These are phyloP conservation scores for Autographa gamma DNA, from an alignment of 2,888 invertebrate genomes.

Conservation along the genomic window DNA sequence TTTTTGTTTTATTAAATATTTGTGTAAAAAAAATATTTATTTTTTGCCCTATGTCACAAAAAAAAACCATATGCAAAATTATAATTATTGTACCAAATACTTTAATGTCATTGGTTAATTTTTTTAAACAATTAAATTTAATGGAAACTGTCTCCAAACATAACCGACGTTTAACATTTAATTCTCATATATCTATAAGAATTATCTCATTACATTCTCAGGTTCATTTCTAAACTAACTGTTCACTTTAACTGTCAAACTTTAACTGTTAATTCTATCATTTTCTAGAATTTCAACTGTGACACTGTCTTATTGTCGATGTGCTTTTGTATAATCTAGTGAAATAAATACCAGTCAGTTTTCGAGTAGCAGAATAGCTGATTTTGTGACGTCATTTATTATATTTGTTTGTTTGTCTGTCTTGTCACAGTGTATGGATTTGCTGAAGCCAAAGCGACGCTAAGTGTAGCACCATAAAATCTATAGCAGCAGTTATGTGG, in stretches of 20 bases:
- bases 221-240: conserved; percentile 37
- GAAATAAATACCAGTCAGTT: conserved; percentile 36
- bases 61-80: too few species aligned
- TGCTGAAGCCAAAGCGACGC: conserved; percentile 16
- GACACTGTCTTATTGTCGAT: conserved; percentile 50
- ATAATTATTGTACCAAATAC: too few species aligned
- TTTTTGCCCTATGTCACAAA: too few species aligned
- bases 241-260: conserved; percentile 44
- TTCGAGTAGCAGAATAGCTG: conserved; percentile 29
- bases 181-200: conserved; percentile 41
- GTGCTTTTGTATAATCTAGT: conserved; percentile 44
- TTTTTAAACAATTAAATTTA: too few species aligned
- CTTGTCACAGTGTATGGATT: neutral
- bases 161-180: conserved; percentile 27
- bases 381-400: conserved; percentile 7
- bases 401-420: neutral
- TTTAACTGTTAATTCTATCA: conserved; percentile 31
- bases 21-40: too few species aligned
- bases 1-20: too few species aligned
- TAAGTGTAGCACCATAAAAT: conserved; percentile 44
- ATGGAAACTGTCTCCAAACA: conserved; percentile 23
- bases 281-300: conserved; percentile 28
- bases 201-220: conserved; percentile 33
- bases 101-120: too few species aligned
- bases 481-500: conserved; percentile 29